phyloP scores from a whole-genome alignment of 1,140 invertebrate species.

The Trichogramma pretiosum region DNA sequence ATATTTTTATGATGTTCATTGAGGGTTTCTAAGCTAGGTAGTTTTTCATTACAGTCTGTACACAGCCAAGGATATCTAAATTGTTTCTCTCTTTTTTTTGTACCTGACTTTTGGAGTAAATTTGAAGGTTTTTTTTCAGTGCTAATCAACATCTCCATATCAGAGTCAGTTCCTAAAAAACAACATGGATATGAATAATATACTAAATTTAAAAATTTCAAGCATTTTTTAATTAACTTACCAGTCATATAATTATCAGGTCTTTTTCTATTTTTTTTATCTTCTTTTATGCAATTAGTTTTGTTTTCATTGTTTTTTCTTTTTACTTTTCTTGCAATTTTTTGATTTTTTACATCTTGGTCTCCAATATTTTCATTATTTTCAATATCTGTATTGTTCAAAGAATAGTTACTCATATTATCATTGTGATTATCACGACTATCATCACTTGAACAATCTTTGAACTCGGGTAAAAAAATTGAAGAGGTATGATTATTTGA shows the following conservation, averaged over 20 bases:
- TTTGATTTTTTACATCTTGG: slow-evolving; percentile 24
- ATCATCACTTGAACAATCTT: no score
- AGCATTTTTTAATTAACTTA: slow-evolving; percentile 17
- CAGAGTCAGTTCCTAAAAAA: slow-evolving; percentile 36
- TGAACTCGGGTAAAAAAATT: no score
- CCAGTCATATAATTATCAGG: slow-evolving; percentile 44
- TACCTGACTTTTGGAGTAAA: slow-evolving; percentile 20
- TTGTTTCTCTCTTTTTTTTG: slow-evolving; percentile 29
- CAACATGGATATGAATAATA: not conserved
- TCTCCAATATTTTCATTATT: slow-evolving; percentile 25
- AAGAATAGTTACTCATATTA: slow-evolving; percentile 17
- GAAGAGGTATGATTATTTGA: no score
- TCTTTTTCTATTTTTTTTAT: slow-evolving; percentile 26
- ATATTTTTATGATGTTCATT: slow-evolving; percentile 46
- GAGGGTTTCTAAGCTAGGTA: slow-evolving; percentile 44
- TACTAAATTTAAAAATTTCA: slow-evolving; percentile 2
- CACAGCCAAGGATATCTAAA: slow-evolving; percentile 51
- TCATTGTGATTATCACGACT: slow-evolving; percentile 21
- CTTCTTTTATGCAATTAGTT: no score
- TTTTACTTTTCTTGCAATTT: slow-evolving; percentile 29
- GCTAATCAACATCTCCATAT: slow-evolving; percentile 36
- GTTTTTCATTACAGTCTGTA: slow-evolving; percentile 47
- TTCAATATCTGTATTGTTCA: slow-evolving; percentile 25
- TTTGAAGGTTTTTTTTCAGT: slow-evolving; percentile 18
- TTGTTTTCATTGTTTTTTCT: slow-evolving; percentile 30